These are phyloP conservation scores for Pachycephus smyrnensis DNA, from an alignment of 2,888 invertebrate species.

Conservation along the genomic window DNA sequence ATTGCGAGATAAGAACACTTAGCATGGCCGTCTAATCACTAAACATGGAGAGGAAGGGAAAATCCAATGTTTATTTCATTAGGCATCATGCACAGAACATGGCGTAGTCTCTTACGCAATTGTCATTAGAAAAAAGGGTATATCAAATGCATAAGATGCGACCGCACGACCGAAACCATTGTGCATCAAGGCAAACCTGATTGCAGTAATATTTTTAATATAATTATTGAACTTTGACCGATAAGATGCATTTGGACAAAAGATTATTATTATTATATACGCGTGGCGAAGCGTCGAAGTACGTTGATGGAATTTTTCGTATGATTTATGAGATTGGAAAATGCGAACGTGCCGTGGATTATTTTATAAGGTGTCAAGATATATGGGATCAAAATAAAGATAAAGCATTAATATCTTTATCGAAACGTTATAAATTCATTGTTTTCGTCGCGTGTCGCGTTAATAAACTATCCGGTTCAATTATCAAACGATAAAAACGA, in stretches of 20 bases:
- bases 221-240: not conserved
- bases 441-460: not conserved
- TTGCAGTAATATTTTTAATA: not conserved
- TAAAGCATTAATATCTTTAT: not conserved
- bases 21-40: not conserved
- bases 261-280: not conserved
- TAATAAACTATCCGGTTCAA: not conserved
- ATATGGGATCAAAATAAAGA: not conserved
- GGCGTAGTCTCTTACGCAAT: not conserved
- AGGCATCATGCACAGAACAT: not conserved
- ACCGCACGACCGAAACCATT: not conserved
- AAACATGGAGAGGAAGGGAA: not conserved
- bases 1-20: not conserved
- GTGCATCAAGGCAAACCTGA: not conserved
- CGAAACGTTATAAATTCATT: not conserved
- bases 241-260: not conserved
- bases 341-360: not conserved
- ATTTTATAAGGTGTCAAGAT: not conserved
- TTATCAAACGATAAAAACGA: not conserved
- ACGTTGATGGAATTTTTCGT: not conserved
- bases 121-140: not conserved
- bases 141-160: not conserved
- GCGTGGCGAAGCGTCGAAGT: not conserved
- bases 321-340: not conserved
- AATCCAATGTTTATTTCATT: not conserved